Base-by-base conservation (phyloP, 2,797 vertebrate genomes). In the Chromobotia macracanthus region DNA sequence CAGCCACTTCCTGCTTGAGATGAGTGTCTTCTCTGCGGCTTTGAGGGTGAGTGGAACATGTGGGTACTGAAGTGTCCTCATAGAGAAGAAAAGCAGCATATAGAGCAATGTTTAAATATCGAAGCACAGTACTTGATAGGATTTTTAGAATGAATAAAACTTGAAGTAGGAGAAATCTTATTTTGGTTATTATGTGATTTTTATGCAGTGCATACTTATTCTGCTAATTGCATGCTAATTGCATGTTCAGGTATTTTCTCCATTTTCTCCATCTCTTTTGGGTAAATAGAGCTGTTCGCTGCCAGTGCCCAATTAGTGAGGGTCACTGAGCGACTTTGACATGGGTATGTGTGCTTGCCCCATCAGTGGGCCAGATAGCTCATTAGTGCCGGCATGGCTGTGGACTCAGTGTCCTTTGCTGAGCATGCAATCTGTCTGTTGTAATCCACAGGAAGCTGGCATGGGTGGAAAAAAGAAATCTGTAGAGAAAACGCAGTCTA, bases 1-100 rank as follows among this genome's bases (percentile, higher is more conserved):
- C 88, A 89, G 87, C 90, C 89, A 89, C 92, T 91, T 93, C 93
- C 92, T 92, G 88, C 88, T 77, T 84, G 53, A 83, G 77, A 79
- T 68, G 84, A 84, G 55, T 84, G 70, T 88, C 87, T 90, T 90
- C 90, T 89, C 82, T 85, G 88, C 65, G 89, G 91, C 84, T 90
- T 87, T 83, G 84, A 90, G 84, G 88, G 88, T 90, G 90, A 92
- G 88, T 90, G 88, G 88, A 92, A 88, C 90, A 88, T 82, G 72
- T 90, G 88, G 87, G 89, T 88, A 84, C 77, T 84, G 80, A 85
- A 84, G 82, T 84, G 86, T 89, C 90, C 90, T 88, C 84, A 80
- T 75, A 72, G 89, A 90, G 90, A 72, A 84, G 13, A 67, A 79
- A 31, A 79, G 72, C 41, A 81, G 64, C 38, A 25, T 56, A 71